Evolutionary conservation across 2,888 invertebrate species (phyloP), one percentile per base, ranked within the genome.

Genomic region (Dasypogon diadema): DNA sequence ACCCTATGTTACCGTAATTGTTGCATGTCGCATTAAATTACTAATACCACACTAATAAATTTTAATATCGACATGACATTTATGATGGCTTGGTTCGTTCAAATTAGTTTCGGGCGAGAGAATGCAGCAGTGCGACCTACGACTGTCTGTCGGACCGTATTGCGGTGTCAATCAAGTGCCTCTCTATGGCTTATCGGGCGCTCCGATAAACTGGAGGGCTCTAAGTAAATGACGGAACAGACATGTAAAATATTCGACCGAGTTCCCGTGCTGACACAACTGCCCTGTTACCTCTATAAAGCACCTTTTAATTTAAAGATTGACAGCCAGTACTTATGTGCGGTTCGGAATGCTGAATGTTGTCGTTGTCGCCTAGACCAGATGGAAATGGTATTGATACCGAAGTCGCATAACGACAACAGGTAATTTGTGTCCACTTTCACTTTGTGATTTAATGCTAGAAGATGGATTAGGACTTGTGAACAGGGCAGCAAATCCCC

Each of bases 31-130:
- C 79, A 78, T 79, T 80, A 79, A 80, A 80, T 79, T 79, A 79
- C 80, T 79, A 78, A 78, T 79, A 78, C 79, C 78, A 79, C 79
- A 76, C 77, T 79, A 79, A 80, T 80, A 80, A 81, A 80, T 80
- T 81, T 79, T 75, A 79, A 80, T 79, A 80, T 80, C 80, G 81
- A 80, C 80, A 80, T 80, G 81, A 80, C 80, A 79, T 80, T 80
- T 80, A 79, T 80, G 80, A 80, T 79, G 77, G 79, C 77, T 56
- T 74, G 75, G 63, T 60, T 78, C 75, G 77, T 73, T 77, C 75
- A 77, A 79, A 79, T 79, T 78, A 79, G 79, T 78, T 79, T 72
- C 76, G 54, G 60, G 42, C 16, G 56, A 74, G 22, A 37, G 58
- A 75, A 26, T 54, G 54, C 70, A 54, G 21, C 54, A 70, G 70